phyloP scores from a whole-genome alignment of 2,888 invertebrate genomes.

The Eudemis profundana region DNA sequence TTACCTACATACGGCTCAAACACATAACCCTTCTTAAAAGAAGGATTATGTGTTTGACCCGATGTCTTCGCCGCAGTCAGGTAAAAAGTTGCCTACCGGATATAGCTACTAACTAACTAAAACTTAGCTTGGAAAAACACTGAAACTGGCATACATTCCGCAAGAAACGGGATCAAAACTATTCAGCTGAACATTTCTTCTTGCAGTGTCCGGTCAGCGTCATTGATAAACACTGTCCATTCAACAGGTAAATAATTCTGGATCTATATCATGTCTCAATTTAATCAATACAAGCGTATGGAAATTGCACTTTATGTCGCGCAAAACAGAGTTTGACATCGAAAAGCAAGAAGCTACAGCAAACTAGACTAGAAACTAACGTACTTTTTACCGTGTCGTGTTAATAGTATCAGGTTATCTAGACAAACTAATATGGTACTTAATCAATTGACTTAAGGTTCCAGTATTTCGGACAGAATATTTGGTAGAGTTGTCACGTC shows the following conservation, averaged over 20 bases:
- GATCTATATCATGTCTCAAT: neutral
- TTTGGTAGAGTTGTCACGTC: slow-evolving; percentile 28
- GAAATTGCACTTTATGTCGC: no score
- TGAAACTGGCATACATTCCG: no score
- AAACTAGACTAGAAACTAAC: neutral
- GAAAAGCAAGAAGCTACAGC: neutral
- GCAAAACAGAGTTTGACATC: no score
- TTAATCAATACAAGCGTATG: neutral
- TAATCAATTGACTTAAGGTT: slow-evolving; percentile 17
- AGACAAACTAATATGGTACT: slow-evolving; percentile 12
- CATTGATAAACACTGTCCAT: neutral
- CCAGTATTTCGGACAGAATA: neutral
- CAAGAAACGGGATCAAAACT: no score
- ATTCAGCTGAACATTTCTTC: no score
- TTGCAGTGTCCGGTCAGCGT: neutral
- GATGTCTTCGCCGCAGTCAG: no score
- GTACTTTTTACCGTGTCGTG: slow-evolving; percentile 8
- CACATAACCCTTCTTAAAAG: no score
- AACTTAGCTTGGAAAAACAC: no score
- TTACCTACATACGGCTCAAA: no score
- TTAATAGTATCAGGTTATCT: slow-evolving; percentile 12
- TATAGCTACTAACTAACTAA: no score
- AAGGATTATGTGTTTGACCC: no score
- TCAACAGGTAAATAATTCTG: neutral
- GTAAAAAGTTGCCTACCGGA: no score